Base-by-base conservation (phyloP, 2,888 invertebrate species). In the Scaptomyza tumidula region DNA sequence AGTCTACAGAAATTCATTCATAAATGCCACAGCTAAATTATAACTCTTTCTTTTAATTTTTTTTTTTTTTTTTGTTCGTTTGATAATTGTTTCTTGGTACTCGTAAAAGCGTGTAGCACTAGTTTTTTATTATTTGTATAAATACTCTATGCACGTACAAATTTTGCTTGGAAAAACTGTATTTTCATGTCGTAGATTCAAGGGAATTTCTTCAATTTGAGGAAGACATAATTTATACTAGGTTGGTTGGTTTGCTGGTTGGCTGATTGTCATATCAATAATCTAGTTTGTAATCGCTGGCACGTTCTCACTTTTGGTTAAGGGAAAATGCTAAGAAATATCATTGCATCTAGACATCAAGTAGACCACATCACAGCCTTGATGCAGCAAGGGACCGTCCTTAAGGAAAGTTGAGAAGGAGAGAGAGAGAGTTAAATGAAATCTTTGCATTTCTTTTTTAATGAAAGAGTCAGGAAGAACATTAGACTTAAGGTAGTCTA, bases 1-100 rank as follows among this genome's bases (percentile, higher is more conserved):
- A 6, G 39, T 66, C 52, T 31, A 31, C 46, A 68, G 49, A 39
- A 39, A 59, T 75, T 75, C 87, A 78, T 87, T 87, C 85, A 82
- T 69, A 67, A 83, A 65, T 61, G 78, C 62, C 39, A 35, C 44
- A 59, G 29, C 60, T 56, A 49, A 78, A 81, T 59, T 56, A 72
- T 78, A 87, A 78, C 81, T 82, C 82, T 81, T 84, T 81, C 68
- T 50, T 19, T n/a, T n/a, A n/a, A n/a, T n/a, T n/a, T n/a, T n/a
- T n/a, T n/a, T n/a, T n/a, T n/a, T n/a, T n/a, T n/a, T n/a, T n/a
- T n/a, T n/a, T n/a, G n/a, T n/a, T n/a, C n/a, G n/a, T n/a, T 19
- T 60, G 74, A 78, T 78, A 78, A 68, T 78, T 57, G 41, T 46
- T 81, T 87, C 87, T 58, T 13, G 55, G 87, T 87, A 82, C 37